These are phyloP conservation scores for Chlamydotis undulata DNA, from an alignment of 2,113 vertebrate species.

Conservation along the genomic window DNA sequence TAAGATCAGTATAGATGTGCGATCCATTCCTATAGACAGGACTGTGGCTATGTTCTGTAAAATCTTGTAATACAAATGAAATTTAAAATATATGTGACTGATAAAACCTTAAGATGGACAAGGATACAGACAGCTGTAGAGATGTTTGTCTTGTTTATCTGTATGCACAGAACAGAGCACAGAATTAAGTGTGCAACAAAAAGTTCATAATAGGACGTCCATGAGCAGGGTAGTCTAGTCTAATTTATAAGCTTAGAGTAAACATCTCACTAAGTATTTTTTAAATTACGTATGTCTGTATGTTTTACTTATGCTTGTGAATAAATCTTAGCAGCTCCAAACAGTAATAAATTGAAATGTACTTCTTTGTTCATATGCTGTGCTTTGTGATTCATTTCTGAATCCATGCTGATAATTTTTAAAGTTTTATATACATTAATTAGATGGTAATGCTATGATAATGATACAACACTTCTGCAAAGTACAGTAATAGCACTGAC, in stretches of 20 bases:
- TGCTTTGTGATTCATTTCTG: neutral
- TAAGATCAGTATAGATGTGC: neutral
- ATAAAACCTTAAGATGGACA: neutral
- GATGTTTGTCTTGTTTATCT: neutral
- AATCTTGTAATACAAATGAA: neutral
- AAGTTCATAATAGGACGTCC: neutral
- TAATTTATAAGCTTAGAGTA: neutral
- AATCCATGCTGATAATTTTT: neutral
- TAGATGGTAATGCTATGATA: neutral
- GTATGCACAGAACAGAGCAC: neutral
- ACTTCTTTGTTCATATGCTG: neutral
- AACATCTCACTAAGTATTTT: neutral
- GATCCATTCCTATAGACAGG: neutral
- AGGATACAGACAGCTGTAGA: neutral
- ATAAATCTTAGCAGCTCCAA: neutral
- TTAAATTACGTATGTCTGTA: fast-evolving
- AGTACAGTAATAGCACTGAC: neutral
- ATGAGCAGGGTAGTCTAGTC: neutral
- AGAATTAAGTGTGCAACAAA: neutral
- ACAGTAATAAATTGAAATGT: neutral
- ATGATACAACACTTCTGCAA: neutral
- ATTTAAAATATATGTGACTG: neutral
- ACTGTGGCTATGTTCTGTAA: neutral
- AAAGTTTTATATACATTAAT: neutral
- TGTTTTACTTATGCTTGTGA: neutral